Evolutionary conservation across 2,797 vertebrate species (phyloP), one percentile per base, ranked within the genome.

Genomic region (Arctocebus calabarensis): DNA sequence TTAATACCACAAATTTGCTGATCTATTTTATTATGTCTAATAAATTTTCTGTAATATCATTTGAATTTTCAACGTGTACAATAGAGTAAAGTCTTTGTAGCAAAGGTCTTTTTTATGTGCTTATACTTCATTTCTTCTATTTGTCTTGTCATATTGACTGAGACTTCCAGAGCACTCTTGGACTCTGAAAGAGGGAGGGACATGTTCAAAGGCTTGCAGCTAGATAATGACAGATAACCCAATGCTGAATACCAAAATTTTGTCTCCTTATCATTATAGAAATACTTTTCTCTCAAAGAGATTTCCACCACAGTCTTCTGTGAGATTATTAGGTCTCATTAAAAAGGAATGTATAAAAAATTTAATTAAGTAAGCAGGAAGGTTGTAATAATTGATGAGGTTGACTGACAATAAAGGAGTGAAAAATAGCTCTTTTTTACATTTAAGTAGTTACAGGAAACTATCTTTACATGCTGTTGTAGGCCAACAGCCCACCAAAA

Each of bases 361-460:
- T 73, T 95, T 97, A 97, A 97, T 97, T 87, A 92, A 94, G 55
- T 95, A 73, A 43, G 68, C 61, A 98, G 84, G 94, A 87, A 83
- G 83, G 84, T 91, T 74, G 73, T 70, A 93, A 93, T 97, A 96
- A 97, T 64, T 93, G 87, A 95, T 94, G 89, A 64, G 79, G 95
- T 93, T 93, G 96, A 93, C 88, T 96, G 97, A 98, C 96, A 97
- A 98, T 96, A 92, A 98, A 97, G 89, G 93, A 96, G 96, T 96
- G 98, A 98, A 97, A 97, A 89, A 98, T 90, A 97, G 93, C 96
- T 97, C 87, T 93, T 90, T 97, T 98, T 97, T 96, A 59, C 95
- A 94, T 97, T 97, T 96, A 97, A 97, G 97, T 98, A 97, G 97
- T 97, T 97, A 96, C 75, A 95, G 87, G 95, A 98, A 98, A 97